These are phyloP conservation scores for Chrysomela aeneicollis DNA, from an alignment of 2,888 invertebrate species.

Conservation along the genomic window DNA sequence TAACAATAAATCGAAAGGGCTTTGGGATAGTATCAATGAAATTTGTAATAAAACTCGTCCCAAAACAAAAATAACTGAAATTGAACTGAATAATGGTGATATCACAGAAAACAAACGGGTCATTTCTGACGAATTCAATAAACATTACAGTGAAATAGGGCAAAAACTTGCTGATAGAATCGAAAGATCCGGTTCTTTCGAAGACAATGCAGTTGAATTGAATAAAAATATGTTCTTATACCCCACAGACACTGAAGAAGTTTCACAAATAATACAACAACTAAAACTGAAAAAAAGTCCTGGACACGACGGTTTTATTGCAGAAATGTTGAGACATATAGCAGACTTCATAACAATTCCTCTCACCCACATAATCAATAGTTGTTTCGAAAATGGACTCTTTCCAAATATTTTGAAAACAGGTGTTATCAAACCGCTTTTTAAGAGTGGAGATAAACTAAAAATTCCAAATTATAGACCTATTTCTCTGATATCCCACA, in stretches of 20 bases:
- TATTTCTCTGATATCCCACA: too few relatives aligned
- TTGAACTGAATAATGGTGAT: background rate
- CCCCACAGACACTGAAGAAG: background rate
- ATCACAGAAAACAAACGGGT: background rate
- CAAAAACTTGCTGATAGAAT: background rate
- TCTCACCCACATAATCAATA: background rate
- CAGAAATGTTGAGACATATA: conserved; percentile 49
- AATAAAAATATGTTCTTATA: background rate
- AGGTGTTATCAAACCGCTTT: too few relatives aligned
- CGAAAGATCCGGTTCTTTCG: background rate
- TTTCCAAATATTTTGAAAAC: too few relatives aligned
- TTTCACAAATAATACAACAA: background rate
- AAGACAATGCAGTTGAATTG: too few relatives aligned
- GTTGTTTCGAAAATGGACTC: too few relatives aligned
- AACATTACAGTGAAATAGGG: background rate
- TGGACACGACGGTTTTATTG: conserved; percentile 63
- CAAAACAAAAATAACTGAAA: background rate
- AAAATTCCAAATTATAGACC: too few relatives aligned
- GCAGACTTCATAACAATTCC: background rate
- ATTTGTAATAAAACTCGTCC: conserved; percentile 47
- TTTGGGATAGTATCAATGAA: background rate
- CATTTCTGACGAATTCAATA: background rate
- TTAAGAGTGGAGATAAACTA: too few relatives aligned
- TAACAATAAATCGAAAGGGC: conserved; percentile 45
- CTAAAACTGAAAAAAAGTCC: background rate